Base-by-base conservation (phyloP, 2,113 vertebrate species). In the Trogon surrucura region DNA sequence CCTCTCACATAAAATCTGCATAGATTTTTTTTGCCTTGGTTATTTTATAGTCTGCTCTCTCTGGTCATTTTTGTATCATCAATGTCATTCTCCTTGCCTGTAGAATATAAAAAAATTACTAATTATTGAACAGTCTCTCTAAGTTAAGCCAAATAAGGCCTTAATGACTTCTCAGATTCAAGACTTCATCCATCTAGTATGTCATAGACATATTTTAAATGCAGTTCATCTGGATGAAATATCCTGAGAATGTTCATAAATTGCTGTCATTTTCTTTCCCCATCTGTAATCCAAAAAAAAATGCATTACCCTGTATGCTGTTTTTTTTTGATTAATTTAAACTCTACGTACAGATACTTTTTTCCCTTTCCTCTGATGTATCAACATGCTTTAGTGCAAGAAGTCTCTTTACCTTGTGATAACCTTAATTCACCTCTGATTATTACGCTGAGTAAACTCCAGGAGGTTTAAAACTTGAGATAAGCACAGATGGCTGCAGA, bases 111-210 rank as follows among this genome's bases (percentile, higher is more conserved):
- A 95, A 91, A 89, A 85, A 12, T 67, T 27, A 82, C 84, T 96
- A 91, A 89, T 94, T 91, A 80, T 80, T 88, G 71, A 94, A 54
- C 75, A 74, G n/a, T 80, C 41, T 91, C 65, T 84, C 23, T 26
- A 73, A 90, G 38, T 88, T 64, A 89, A 92, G 77, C 58, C 71
- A 95, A 93, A 88, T 83, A 85, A 90, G 61, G 80, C 62, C 48
- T 89, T 95, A 93, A 95, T 89, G 84, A 71, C 58, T 96, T 88
- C 65, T 93, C 65, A 71, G 44, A 87, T 60, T 81, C 73, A 75
- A 79, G 61, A n/a, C 78, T 84, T 95, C 73, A 91, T 81, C 70
- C 5, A 0, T 67, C 58, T 66, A 26, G 17, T 83, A 88, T 85
- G 95, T 94, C 71, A 70, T n/a, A 69, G 8, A 25, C 50, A 23